These are phyloP conservation scores for Maniola jurtina DNA, from an alignment of 1,140 invertebrate genomes.

Conservation along the genomic window DNA sequence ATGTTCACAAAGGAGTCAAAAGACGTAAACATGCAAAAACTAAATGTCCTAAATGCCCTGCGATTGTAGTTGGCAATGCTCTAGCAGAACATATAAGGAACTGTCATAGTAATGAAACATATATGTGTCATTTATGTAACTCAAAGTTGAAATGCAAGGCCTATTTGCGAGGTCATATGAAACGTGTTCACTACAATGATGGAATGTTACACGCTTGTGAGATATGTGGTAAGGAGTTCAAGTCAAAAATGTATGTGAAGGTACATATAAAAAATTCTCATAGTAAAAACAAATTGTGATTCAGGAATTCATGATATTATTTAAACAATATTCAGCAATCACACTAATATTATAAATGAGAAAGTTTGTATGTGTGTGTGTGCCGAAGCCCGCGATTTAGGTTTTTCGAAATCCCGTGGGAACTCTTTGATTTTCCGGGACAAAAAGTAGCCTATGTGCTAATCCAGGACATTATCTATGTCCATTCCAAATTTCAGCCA, in stretches of 20 bases:
- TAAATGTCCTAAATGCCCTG: constrained; percentile 24
- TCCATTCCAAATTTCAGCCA: no score
- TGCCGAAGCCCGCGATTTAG: no score
- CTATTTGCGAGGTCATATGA: constrained; percentile 39
- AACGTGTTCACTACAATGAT: constrained; percentile 42
- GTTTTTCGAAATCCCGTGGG: no score
- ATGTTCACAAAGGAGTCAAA: constrained; percentile 22
- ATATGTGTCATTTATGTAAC: constrained; percentile 36
- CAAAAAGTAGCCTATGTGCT: no score
- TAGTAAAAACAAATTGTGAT: neutral
- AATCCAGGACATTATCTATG: no score
- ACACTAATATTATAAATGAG: no score
- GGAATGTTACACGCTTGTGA: constrained; percentile 38
- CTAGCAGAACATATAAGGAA: constrained; percentile 35
- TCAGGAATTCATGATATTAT: no score
- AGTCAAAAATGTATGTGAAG: constrained; percentile 38
- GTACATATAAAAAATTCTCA: constrained; percentile 44
- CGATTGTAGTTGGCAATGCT: constrained; percentile 16
- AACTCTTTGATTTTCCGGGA: no score
- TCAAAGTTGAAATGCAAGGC: constrained; percentile 41
- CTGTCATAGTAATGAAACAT: constrained; percentile 34
- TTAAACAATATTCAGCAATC: no score
- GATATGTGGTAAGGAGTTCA: constrained; percentile 41
- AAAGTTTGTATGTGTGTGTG: no score
- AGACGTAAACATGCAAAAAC: constrained; percentile 6